Percentiles rank a stretch among this genome's conserved stretches.
Evolutionary conservation across 2,113 vertebrate species (phyloP).

Genomic region (Gobius niger): DNA sequence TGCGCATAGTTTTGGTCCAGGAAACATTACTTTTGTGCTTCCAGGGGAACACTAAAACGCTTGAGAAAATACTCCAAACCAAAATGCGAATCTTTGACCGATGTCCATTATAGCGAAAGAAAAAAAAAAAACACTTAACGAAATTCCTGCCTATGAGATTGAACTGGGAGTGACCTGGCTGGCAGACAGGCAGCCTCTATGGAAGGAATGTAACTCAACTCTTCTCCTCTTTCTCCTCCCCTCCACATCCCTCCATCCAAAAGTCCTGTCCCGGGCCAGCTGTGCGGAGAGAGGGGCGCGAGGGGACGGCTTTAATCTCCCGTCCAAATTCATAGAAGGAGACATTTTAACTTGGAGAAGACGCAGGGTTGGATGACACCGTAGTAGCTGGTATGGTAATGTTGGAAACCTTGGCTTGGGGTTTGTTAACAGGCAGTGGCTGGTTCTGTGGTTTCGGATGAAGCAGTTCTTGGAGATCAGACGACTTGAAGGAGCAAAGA

Average conservation of each 20-base stretch:
- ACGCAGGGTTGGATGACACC: slow-evolving; percentile 3
- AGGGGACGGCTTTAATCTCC: slow-evolving; percentile 23
- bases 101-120: slow-evolving; percentile 48
- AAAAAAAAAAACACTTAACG: slow-evolving; percentile 63
- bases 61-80: neutral
- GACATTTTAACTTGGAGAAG: neutral
- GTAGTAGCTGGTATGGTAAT: neutral
- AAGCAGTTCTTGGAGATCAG: neutral
- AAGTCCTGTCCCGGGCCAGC: slow-evolving; percentile 57
- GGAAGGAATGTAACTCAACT: slow-evolving; percentile 82
- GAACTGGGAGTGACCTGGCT: slow-evolving; percentile 82
- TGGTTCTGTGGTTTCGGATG: neutral
- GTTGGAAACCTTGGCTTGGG: neutral
- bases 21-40: neutral
- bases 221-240: slow-evolving; percentile 47
- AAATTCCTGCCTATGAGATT: slow-evolving; percentile 74
- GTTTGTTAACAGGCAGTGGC: neutral
- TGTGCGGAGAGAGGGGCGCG: slow-evolving; percentile 27
- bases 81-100: slow-evolving; percentile 36
- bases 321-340: slow-evolving; percentile 15
- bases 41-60: neutral
- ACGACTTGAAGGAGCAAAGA: neutral
- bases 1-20: slow-evolving; percentile 4
- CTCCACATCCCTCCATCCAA: slow-evolving; percentile 45
- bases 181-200: slow-evolving; percentile 64